Percentiles rank a stretch among this genome's conserved stretches.
Evolutionary conservation across 2,888 invertebrate species (phyloP).

Genomic region (Baronia brevicornis): DNA sequence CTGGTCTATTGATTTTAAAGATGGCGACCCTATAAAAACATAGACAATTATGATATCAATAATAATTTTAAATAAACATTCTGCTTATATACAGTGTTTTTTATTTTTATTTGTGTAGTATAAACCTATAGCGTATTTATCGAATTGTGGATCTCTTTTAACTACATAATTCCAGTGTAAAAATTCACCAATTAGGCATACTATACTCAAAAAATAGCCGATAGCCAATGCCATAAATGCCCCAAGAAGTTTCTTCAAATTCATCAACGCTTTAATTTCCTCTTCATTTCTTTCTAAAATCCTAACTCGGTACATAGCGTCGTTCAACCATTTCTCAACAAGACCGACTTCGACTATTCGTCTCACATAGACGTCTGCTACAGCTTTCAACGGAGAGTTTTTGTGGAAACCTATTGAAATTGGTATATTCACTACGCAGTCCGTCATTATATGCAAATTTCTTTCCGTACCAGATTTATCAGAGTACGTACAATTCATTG

Average conservation of each 20-base stretch:
- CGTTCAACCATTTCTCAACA: conserved; percentile 85
- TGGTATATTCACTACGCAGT: conserved; percentile 87
- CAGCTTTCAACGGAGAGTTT: conserved; percentile 84
- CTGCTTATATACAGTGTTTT: conserved; percentile 30
- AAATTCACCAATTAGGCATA: conserved; percentile 77
- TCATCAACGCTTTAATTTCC: conserved; percentile 84
- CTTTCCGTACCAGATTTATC: conserved; percentile 37
- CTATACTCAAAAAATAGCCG: conserved; percentile 78
- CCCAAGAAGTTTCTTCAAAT: conserved; percentile 85
- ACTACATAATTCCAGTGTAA: conserved; percentile 81
- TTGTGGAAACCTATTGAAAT: conserved; percentile 88
- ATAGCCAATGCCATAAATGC: conserved; percentile 82
- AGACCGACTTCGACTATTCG: conserved; percentile 84
- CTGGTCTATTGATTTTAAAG: conserved; percentile 37
- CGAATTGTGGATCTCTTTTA: conserved; percentile 80
- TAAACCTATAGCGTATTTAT: conserved; percentile 78
- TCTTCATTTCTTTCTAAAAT: conserved; percentile 74
- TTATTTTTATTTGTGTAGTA: conserved; percentile 69
- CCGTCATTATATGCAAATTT: conserved; percentile 86
- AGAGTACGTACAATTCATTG: conserved; percentile 28
- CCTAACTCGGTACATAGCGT: conserved; percentile 78
- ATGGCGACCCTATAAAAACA: conserved; percentile 8
- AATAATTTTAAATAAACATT: conserved; percentile 21
- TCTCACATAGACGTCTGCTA: conserved; percentile 79
- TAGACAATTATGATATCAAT: conserved; percentile 14